These are phyloP conservation scores for Onychomys arenicola DNA, from an alignment of 2,797 vertebrate genomes.

Conservation along the genomic window DNA sequence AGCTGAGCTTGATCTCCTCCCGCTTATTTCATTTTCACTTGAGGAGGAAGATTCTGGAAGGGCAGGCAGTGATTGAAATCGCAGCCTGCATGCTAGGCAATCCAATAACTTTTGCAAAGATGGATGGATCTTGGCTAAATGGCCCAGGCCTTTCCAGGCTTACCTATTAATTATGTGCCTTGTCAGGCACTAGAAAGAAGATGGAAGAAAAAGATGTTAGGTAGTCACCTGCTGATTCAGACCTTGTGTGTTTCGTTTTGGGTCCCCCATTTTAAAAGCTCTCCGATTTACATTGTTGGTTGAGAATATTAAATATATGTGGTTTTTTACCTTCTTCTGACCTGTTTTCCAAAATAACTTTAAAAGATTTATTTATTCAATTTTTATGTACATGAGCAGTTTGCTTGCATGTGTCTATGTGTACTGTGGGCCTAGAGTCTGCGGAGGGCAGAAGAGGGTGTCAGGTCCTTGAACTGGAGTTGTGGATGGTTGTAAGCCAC, in stretches of 20 bases:
- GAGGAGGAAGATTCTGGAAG: conserved; percentile 18
- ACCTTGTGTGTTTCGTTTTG: background rate
- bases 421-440: background rate
- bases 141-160: background rate
- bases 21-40: conserved; percentile 60
- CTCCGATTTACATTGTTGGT: background rate
- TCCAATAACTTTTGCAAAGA: background rate
- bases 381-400: background rate
- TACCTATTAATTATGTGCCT: conserved; percentile 8
- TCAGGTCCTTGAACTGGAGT: background rate
- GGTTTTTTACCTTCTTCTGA: background rate
- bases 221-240: background rate
- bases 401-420: background rate
- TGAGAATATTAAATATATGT: background rate
- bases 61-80: conserved; percentile 36
- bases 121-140: background rate
- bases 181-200: conserved; percentile 5
- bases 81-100: background rate
- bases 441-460: background rate
- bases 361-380: background rate
- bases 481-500: background rate
- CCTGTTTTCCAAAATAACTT: background rate
- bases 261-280: background rate
- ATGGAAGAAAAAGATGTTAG: background rate
- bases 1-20: conserved; percentile 36